Percentiles rank a stretch among this genome's conserved stretches.
These are phyloP conservation scores for Clarias magur DNA, from an alignment of 2,113 vertebrate species.

Conservation along the genomic window DNA sequence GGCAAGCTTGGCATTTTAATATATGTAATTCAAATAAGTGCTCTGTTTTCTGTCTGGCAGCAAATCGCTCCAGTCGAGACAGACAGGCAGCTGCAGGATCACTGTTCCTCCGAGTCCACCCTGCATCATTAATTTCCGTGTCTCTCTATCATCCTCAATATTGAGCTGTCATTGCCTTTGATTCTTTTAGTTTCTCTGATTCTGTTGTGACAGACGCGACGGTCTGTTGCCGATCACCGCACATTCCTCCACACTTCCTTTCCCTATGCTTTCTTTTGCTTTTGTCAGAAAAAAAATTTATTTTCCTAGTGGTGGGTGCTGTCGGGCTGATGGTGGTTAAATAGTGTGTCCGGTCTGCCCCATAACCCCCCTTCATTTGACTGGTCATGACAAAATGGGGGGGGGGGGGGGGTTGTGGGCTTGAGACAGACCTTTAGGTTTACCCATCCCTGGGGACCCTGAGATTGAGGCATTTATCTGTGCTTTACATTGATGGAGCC, in stretches of 20 bases:
- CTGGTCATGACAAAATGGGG: conserved; percentile 21
- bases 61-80: conserved; percentile 53
- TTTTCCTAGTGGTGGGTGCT: not conserved
- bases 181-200: conserved; percentile 3
- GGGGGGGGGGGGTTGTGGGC: conserved; percentile 22
- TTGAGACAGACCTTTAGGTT: conserved; percentile 38
- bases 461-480: conserved; percentile 70
- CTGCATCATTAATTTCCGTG: conserved; percentile 23
- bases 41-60: conserved; percentile 72
- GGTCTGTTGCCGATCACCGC: not conserved
- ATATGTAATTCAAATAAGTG: conserved; percentile 78
- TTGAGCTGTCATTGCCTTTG: conserved; percentile 19
- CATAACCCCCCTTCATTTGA: not conserved
- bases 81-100: conserved; percentile 43
- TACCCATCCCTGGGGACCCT: conserved; percentile 56
- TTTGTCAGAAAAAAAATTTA: not conserved
- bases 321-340: conserved; percentile 39
- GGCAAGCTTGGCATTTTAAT: conserved; percentile 73
- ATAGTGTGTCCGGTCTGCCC: conserved; percentile 22
- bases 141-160: conserved; percentile 13
- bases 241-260: conserved; percentile 3
- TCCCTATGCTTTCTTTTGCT: not conserved
- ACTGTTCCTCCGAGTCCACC: conserved; percentile 24
- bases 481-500: conserved; percentile 67
- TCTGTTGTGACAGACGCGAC: not conserved